Evolutionary conservation across 1,140 invertebrate species (phyloP), one percentile per base, ranked within the genome.

Genomic region (Pseudomyrmex sp.): DNA sequence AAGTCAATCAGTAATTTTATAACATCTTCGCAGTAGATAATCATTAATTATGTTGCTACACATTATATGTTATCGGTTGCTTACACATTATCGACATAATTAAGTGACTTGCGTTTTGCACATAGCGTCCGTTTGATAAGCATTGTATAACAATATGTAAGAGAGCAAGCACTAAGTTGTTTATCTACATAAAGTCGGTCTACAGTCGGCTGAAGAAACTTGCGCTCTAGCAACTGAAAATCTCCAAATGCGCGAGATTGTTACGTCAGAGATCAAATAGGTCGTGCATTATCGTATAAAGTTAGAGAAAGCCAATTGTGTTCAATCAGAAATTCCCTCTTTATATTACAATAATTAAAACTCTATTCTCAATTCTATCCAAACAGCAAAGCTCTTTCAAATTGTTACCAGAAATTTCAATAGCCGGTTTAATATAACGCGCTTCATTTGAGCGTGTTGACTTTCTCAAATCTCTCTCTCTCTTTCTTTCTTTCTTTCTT

Each of bases 231-330:
- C 46, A 82, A 48, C 52, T 61, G 72, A 63, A 54, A 58, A 75
- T 84, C 70, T 75, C 52, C 61, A 52, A 70, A 63, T 52, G 65
- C 83, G 65, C 52, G 58, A n/a, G 72, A 48, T 91, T 73, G 84
- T 88, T 90, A 84, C 35, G 80, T 82, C 46, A 73, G 75, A 83
- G 56, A 90, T 77, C 73, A 75, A 89, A 70, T 80, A 76, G 35
- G 69, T 85, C 44, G 65, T 46, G 59, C 66, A 86, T 84, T 84
- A 88, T 87, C 82, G 58, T 83, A 69, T 86, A 76, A 87, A 83
- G 74, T 79, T 59, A 65, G 52, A 63, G 66, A 52, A 46, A 85
- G 63, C 73, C 83, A 83, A 87, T 79, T 87, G 79, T 66, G 63
- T 56, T 68, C 35, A 69, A 20, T 44, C 18, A 23, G n/a, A 35